These are phyloP conservation scores for Riptortus pedestris DNA, from an alignment of 1,140 invertebrate species.

Conservation along the genomic window DNA sequence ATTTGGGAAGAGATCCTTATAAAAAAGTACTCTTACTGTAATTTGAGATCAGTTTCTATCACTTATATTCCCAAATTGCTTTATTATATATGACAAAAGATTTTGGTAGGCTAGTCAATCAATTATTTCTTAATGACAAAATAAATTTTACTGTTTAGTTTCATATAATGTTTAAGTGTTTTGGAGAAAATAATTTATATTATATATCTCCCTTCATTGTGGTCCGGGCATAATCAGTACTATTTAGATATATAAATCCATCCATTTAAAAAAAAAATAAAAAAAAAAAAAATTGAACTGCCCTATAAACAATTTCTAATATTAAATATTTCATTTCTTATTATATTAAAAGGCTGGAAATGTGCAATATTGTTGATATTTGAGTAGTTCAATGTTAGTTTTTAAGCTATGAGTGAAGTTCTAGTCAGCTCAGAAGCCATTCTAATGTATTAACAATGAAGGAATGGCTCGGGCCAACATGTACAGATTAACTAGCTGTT, in stretches of 20 bases:
- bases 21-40: too few relatives aligned
- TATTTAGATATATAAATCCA: neutral
- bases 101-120: too few relatives aligned
- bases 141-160: too few relatives aligned
- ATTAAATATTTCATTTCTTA: neutral
- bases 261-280: neutral
- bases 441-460: neutral
- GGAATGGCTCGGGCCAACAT: neutral
- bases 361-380: constrained; percentile 19
- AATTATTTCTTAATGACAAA: too few relatives aligned
- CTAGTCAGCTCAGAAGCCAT: constrained; percentile 3
- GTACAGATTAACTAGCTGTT: neutral
- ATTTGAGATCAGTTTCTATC: too few relatives aligned
- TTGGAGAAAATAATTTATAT: too few relatives aligned
- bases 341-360: constrained; percentile 11
- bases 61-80: too few relatives aligned
- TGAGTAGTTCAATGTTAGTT: constrained; percentile 12
- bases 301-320: neutral
- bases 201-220: too few relatives aligned
- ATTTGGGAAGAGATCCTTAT: too few relatives aligned
- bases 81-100: too few relatives aligned
- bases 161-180: too few relatives aligned
- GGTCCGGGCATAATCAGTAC: neutral
- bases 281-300: constrained; percentile 2
- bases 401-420: constrained; percentile 11